phyloP scores from a whole-genome alignment of 1,140 invertebrate species.

The Hyles vespertilio region DNA sequence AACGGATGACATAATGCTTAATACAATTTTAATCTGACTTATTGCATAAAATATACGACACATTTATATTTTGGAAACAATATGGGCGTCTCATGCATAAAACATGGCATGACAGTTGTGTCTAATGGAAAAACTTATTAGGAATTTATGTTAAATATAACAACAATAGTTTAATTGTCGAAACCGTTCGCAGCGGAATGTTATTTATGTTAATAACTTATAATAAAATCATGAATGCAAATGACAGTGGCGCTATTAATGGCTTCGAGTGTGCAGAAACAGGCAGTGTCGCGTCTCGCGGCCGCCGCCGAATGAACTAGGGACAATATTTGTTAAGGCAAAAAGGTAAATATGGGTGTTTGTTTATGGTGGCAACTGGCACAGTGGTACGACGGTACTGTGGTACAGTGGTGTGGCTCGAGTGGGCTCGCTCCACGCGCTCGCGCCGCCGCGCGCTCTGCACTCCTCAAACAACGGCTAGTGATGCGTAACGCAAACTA shows the following conservation, averaged over 20 bases:
- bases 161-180: constrained; percentile 49
- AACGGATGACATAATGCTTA: constrained; percentile 62
- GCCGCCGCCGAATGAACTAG: constrained; percentile 41
- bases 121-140: constrained; percentile 48
- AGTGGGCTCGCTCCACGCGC: constrained; percentile 66
- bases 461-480: constrained; percentile 62
- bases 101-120: constrained; percentile 31
- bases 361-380: constrained; percentile 31
- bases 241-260: too few relatives aligned
- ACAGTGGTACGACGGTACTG: too few relatives aligned
- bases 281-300: neutral
- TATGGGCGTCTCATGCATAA: constrained; percentile 56
- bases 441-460: constrained; percentile 36
- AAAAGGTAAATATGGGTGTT: constrained; percentile 64
- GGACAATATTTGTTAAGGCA: constrained; percentile 58
- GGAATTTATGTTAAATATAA: constrained; percentile 48
- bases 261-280: neutral
- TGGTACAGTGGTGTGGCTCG: constrained; percentile 39
- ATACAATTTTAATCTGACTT: constrained; percentile 63
- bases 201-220: constrained; percentile 8
- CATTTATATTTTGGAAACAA: constrained; percentile 60
- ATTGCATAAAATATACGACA: constrained; percentile 54
- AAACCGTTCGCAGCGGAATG: constrained; percentile 13
- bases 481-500: constrained; percentile 74
- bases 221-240: neutral